Evolutionary conservation across 2,888 invertebrate species (phyloP).

Genomic region (Zaprionus bogoriensis): DNA sequence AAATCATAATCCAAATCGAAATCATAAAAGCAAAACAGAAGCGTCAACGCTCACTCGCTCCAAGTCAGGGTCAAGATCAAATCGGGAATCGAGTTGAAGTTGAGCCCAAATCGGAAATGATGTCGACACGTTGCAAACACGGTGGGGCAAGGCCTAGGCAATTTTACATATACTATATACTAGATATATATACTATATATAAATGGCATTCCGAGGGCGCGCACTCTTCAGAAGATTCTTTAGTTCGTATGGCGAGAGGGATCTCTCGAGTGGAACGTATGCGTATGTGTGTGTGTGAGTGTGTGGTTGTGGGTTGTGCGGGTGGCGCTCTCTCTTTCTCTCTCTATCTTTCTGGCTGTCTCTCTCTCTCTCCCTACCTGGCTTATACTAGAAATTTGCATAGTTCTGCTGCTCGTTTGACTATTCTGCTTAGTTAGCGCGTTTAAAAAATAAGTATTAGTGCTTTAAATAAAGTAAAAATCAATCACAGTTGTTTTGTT

Average conservation of each 20-base stretch:
- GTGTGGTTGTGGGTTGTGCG: constrained; percentile 26
- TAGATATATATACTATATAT: constrained; percentile 13
- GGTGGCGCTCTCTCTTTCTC: constrained; percentile 37
- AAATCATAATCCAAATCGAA: constrained; percentile 45
- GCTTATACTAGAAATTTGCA: constrained; percentile 69
- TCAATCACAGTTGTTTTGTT: constrained; percentile 81
- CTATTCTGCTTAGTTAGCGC: constrained; percentile 35
- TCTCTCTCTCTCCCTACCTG: not conserved
- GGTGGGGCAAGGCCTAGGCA: constrained; percentile 81
- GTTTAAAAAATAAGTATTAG: constrained; percentile 57
- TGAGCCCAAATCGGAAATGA: constrained; percentile 30
- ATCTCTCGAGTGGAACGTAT: not conserved
- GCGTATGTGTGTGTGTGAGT: not conserved
- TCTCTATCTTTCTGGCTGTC: not conserved
- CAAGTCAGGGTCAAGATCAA: no score
- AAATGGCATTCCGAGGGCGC: constrained; percentile 55
- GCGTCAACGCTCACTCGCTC: constrained; percentile 55
- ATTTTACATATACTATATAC: constrained; percentile 28
- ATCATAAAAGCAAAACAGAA: constrained; percentile 33
- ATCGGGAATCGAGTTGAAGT: no score
- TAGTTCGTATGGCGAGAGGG: no score
- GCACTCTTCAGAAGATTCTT: constrained; percentile 51
- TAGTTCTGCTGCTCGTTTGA: constrained; percentile 53
- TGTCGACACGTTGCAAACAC: constrained; percentile 45
- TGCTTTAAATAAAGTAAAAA: constrained; percentile 52